phyloP scores from a whole-genome alignment of 2,888 invertebrate genomes.

The Tryphoninae sp. region DNA sequence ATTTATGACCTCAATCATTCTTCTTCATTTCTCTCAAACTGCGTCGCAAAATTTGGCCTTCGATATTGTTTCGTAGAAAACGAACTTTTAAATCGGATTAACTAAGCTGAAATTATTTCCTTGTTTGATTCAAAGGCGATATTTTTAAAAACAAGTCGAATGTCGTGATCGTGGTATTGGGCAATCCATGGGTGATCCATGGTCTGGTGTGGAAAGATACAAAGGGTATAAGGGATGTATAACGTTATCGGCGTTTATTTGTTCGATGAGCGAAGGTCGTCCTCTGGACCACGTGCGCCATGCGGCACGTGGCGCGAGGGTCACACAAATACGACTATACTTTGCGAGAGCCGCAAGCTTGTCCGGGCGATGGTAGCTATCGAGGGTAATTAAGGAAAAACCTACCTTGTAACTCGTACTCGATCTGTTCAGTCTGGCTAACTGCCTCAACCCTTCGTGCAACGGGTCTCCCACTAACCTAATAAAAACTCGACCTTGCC shows the following conservation, averaged over 20 bases:
- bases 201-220: background rate
- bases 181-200: no score
- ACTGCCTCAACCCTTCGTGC: background rate
- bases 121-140: no score
- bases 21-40: no score
- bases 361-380: background rate
- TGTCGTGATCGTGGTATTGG: no score
- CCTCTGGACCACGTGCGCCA: slow-evolving; percentile 5
- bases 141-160: no score
- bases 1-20: no score
- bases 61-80: no score
- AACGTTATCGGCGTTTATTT: background rate
- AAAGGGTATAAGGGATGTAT: background rate
- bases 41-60: no score
- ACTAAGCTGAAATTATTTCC: no score
- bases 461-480: background rate
- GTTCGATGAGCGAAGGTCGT: slow-evolving; percentile 4
- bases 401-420: background rate
- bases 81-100: no score
- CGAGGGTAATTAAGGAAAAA: background rate
- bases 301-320: slow-evolving; percentile 30
- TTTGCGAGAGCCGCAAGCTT: background rate
- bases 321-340: slow-evolving; percentile 6
- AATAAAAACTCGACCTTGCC: background rate
- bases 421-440: background rate